Evolutionary conservation across 2,113 vertebrate genomes (phyloP).

Genomic region (Nannospalax galili): DNA sequence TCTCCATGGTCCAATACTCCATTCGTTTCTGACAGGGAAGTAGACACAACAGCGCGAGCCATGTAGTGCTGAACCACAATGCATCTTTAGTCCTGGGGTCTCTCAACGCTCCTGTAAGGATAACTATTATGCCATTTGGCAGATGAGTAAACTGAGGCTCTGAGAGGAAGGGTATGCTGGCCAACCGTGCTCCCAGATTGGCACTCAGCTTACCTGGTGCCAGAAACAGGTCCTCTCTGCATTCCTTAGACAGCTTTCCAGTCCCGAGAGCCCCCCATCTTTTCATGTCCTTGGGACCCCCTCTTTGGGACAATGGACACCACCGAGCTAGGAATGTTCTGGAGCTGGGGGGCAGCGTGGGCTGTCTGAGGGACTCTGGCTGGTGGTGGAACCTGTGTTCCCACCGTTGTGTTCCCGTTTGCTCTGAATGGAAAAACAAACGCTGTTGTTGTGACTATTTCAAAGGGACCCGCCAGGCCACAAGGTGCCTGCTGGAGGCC

Average conservation of each 20-base stretch:
- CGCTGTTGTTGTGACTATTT: constrained; percentile 69
- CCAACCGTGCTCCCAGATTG: fast-evolving
- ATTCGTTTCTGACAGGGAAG: background rate
- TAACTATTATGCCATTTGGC: fast-evolving
- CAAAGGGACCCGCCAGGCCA: constrained; percentile 68
- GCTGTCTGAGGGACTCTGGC: background rate
- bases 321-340: background rate
- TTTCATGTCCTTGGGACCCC: fast-evolving
- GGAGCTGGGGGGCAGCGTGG: fast-evolving
- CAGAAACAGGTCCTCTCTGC: background rate
- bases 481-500: constrained; percentile 66
- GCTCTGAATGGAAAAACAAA: constrained; percentile 74
- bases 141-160: background rate
- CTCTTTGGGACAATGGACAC: background rate
- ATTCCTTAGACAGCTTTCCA: fast-evolving
- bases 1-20: background rate
- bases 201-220: background rate
- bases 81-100: background rate
- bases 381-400: constrained; percentile 20
- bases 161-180: background rate
- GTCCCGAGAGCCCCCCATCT: background rate
- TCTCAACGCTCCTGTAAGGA: too few relatives aligned
- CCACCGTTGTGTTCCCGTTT: constrained; percentile 51
- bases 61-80: background rate
- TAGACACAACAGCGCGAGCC: background rate